phyloP scores from a whole-genome alignment of 1,140 invertebrate genomes.

The Ditylenchus dipsaci region DNA sequence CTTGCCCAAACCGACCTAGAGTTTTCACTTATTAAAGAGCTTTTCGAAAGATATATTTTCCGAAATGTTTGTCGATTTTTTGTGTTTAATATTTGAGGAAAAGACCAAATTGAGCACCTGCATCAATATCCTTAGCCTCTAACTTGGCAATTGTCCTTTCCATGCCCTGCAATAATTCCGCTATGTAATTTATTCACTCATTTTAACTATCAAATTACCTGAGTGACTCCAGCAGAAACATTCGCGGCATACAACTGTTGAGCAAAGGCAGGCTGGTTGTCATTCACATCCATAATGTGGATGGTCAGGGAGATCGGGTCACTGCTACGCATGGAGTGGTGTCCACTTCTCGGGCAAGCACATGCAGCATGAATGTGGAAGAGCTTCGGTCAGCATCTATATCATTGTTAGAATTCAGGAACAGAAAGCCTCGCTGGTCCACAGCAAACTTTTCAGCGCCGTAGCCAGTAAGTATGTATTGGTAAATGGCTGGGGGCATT shows the following conservation, averaged over 20 bases:
- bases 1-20: not conserved
- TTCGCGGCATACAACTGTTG: slow-evolving; percentile 50
- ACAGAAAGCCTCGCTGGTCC: slow-evolving; percentile 54
- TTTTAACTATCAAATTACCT: no score
- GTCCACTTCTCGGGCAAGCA: slow-evolving; percentile 54
- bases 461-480: slow-evolving; percentile 49
- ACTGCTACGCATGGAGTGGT: slow-evolving; percentile 46
- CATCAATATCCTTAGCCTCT: slow-evolving; percentile 35
- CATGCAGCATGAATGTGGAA: slow-evolving; percentile 53
- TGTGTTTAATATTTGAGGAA: no score
- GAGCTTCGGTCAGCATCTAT: slow-evolving; percentile 44
- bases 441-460: slow-evolving; percentile 57
- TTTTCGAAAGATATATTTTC: no score
- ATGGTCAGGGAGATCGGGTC: slow-evolving; percentile 53
- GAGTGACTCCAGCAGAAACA: slow-evolving; percentile 45
- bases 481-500: slow-evolving; percentile 56
- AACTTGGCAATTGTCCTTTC: slow-evolving; percentile 34
- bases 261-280: slow-evolving; percentile 48
- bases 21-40: no score
- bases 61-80: no score
- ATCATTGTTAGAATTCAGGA: slow-evolving; percentile 47
- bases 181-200: no score
- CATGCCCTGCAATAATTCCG: not conserved
- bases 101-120: slow-evolving; percentile 16
- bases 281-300: slow-evolving; percentile 50